Percentiles rank a stretch among this genome's conserved stretches.
These are phyloP conservation scores for Onychorhynchus coronatus DNA, from an alignment of 2,113 vertebrate genomes.

Conservation along the genomic window DNA sequence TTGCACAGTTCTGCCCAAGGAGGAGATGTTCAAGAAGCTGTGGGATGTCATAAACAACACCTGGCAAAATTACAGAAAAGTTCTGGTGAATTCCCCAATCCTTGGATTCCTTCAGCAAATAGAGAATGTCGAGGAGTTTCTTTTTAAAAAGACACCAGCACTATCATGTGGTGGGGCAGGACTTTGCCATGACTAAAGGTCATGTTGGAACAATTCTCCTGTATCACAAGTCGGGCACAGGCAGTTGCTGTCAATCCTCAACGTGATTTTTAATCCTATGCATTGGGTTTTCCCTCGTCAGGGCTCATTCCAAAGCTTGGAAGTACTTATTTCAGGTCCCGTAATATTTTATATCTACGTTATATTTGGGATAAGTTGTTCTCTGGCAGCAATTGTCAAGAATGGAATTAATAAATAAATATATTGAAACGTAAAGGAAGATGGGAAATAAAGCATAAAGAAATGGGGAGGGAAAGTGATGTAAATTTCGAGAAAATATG, in stretches of 20 bases:
- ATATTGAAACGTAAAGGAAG: neutral
- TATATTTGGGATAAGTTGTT: neutral
- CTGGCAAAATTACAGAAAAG: slow-evolving; percentile 93
- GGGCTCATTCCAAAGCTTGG: neutral
- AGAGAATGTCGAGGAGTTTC: neutral
- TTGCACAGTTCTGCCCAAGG: slow-evolving; percentile 83
- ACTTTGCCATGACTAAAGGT: neutral
- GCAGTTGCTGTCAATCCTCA: neutral
- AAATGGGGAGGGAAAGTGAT: neutral
- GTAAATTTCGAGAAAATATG: neutral
- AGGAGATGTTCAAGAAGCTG: slow-evolving; percentile 83
- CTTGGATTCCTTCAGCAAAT: neutral
- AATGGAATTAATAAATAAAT: neutral
- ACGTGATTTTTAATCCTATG: neutral
- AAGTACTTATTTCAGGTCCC: neutral
- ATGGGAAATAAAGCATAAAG: neutral
- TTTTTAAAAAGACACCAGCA: neutral
- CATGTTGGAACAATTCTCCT: neutral
- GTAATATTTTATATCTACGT: neutral
- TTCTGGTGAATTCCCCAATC: slow-evolving; percentile 77
- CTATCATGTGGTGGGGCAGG: neutral
- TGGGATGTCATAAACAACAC: slow-evolving; percentile 91
- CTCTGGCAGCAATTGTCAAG: neutral
- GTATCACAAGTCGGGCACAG: neutral
- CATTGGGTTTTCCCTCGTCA: neutral